Conservation (phyloP, 2,888 invertebrate genomes). For the Synanthedon andrenaeformis region DNA sequence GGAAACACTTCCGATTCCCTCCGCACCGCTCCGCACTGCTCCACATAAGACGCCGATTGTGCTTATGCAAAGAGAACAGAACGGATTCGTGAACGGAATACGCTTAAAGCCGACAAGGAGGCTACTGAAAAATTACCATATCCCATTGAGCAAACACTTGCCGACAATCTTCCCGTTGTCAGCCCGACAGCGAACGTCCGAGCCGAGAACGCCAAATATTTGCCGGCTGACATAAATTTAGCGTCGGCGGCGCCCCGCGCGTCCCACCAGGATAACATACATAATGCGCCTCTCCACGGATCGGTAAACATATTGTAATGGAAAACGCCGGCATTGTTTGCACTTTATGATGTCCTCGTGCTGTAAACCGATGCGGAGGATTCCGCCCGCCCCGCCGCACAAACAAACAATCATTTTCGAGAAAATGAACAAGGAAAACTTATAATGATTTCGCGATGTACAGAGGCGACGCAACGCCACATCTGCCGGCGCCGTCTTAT, state of each 20-base stretch:
- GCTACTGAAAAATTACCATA: conserved; percentile 60
- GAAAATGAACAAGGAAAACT: conserved; percentile 9
- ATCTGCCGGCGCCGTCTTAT: not conserved
- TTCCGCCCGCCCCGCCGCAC: conserved; percentile 27
- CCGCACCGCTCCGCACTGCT: not conserved
- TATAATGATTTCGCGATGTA: not conserved
- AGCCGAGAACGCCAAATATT: conserved; percentile 66
- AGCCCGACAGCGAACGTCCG: conserved; percentile 52
- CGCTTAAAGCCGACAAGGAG: conserved; percentile 26
- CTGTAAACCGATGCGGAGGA: conserved; percentile 53
- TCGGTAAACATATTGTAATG: conserved; percentile 72
- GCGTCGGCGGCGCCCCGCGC: conserved; percentile 30
- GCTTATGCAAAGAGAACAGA: conserved; percentile 27
- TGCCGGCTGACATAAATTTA: conserved; percentile 66
- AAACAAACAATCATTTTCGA: conserved; percentile 25
- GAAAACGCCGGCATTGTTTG: conserved; percentile 69
- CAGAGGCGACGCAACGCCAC: not conserved
- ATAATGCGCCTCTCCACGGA: conserved; percentile 66
- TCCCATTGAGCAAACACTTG: conserved; percentile 54
- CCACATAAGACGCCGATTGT: conserved; percentile 9
- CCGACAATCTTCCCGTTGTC: conserved; percentile 66
- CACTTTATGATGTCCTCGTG: conserved; percentile 66
- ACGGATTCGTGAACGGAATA: conserved; percentile 39
- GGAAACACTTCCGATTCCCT: conserved; percentile 24
- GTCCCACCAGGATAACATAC: conserved; percentile 65